Percentiles rank a stretch among this genome's conserved stretches.
Conservation (phyloP, 2,888 invertebrate species). For the Melanotus villosus region DNA sequence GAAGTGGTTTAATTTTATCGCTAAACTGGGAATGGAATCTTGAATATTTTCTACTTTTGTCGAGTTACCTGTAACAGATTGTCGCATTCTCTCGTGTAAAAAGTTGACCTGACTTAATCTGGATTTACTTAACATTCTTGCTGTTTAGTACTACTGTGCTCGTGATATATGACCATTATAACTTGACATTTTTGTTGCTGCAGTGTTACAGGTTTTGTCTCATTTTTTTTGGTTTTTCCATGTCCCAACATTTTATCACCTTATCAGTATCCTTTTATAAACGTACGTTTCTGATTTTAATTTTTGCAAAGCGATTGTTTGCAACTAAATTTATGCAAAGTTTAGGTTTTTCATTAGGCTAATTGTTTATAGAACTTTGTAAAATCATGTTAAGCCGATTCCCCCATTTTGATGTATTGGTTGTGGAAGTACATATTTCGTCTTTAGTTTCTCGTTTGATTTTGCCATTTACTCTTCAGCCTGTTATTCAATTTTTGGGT, state of each 20-base stretch:
- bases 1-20: neutral
- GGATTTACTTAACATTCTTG: constrained; percentile 47
- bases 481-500: too few species aligned
- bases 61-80: constrained; percentile 22
- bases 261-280: neutral
- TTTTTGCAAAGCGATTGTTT: too few species aligned
- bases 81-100: constrained; percentile 43
- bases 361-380: too few species aligned
- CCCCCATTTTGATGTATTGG: too few species aligned
- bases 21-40: constrained; percentile 14
- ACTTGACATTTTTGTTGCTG: neutral
- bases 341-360: too few species aligned
- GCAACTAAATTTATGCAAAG: too few species aligned
- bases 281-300: too few species aligned
- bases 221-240: neutral
- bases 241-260: neutral
- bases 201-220: neutral
- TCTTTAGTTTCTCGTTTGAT: too few species aligned
- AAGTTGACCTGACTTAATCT: constrained; percentile 48
- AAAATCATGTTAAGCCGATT: too few species aligned
- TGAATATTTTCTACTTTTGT: constrained; percentile 3
- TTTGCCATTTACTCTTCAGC: too few species aligned
- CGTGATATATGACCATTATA: constrained; percentile 30
- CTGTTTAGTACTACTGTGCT: constrained; percentile 25
- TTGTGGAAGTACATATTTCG: too few species aligned